Percentiles rank a stretch among this genome's conserved stretches.
These are phyloP conservation scores for Cyphomyrmex costatus DNA, from an alignment of 1,140 invertebrate genomes.

Conservation along the genomic window DNA sequence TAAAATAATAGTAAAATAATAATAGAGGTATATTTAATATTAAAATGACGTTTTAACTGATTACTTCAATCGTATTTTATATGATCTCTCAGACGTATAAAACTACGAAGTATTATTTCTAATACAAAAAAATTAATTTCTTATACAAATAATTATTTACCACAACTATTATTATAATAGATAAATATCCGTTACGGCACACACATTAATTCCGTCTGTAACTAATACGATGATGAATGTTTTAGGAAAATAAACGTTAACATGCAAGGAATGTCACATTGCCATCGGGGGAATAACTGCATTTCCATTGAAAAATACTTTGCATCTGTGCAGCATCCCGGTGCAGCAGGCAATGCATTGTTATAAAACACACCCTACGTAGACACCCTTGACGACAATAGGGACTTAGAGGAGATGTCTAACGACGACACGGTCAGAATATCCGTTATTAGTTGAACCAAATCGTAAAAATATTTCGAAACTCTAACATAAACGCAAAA, in stretches of 20 bases:
- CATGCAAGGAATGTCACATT: slow-evolving; percentile 27
- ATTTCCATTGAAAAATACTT: slow-evolving; percentile 27
- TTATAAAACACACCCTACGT: slow-evolving; percentile 28
- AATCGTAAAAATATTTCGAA: slow-evolving; percentile 15
- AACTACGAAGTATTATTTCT: background rate
- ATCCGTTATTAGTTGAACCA: background rate
- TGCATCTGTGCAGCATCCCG: slow-evolving; percentile 63
- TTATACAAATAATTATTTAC: background rate
- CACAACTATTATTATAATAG: background rate
- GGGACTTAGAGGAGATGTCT: background rate
- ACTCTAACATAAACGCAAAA: background rate
- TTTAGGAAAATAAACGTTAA: slow-evolving; percentile 35
- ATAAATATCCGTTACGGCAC: background rate
- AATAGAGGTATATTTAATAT: background rate
- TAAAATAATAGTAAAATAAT: background rate
- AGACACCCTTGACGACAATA: slow-evolving; percentile 66
- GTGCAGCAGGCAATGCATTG: slow-evolving; percentile 69
- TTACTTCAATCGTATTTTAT: slow-evolving; percentile 2
- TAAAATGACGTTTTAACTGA: background rate
- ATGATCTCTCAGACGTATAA: background rate
- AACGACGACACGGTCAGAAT: slow-evolving; percentile 44
- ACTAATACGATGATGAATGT: slow-evolving; percentile 43
- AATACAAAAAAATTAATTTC: slow-evolving; percentile 8
- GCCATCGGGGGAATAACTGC: slow-evolving; percentile 10
- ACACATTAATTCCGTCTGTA: slow-evolving; percentile 15